Evolutionary conservation across 1,140 invertebrate species (phyloP).

Genomic region (Drosophila nasuta): DNA sequence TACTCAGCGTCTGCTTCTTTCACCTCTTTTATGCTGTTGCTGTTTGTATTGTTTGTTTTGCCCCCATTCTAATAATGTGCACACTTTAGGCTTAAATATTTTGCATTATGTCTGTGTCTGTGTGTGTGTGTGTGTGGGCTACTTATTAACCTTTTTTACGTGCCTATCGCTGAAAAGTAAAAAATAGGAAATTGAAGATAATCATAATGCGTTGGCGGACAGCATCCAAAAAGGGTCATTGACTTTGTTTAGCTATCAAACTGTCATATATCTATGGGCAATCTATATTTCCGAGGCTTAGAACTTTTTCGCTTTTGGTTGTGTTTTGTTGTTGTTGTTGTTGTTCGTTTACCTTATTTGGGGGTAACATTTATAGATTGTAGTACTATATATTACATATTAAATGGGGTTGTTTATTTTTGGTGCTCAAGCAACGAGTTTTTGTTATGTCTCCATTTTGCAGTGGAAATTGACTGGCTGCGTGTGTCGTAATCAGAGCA

Average conservation of each 20-base stretch:
- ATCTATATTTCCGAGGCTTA: conserved; percentile 19
- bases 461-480: conserved; percentile 35
- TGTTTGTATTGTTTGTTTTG: conserved; percentile 18
- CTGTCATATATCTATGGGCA: conserved; percentile 34
- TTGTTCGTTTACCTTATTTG: conserved; percentile 34
- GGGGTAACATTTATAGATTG: conserved; percentile 28
- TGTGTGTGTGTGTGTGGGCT: conserved; percentile 28
- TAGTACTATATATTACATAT: conserved; percentile 17
- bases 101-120: conserved; percentile 38
- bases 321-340: conserved; percentile 4
- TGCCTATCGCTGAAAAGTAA: background rate
- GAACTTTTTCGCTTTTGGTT: conserved; percentile 10
- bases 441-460: conserved; percentile 34
- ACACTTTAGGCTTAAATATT: conserved; percentile 31
- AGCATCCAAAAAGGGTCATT: conserved; percentile 45
- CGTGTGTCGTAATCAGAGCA: conserved; percentile 58
- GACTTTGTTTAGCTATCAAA: conserved; percentile 35
- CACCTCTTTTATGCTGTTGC: background rate
- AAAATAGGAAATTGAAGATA: conserved; percentile 18
- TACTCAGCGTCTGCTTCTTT: conserved; percentile 6
- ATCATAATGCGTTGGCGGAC: conserved; percentile 32
- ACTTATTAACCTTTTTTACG: conserved; percentile 40
- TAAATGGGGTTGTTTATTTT: conserved; percentile 56
- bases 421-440: conserved; percentile 15
- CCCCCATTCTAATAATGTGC: conserved; percentile 18